Conservation (phyloP, 2,888 invertebrate genomes). For the Cephus pygmeus region DNA sequence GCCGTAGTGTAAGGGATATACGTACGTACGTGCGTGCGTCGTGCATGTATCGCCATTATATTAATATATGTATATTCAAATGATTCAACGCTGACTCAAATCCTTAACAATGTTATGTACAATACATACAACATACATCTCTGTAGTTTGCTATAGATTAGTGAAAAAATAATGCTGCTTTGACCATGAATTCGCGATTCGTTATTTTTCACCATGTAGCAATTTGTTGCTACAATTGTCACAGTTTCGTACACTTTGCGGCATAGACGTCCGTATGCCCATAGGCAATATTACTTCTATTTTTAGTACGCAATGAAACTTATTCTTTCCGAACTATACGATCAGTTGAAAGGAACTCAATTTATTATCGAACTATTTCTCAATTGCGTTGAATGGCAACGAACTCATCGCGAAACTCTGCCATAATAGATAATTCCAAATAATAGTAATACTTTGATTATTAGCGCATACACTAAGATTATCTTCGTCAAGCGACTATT, state of each 20-base stretch:
- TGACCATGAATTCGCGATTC: constrained; percentile 46
- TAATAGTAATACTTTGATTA: constrained; percentile 4
- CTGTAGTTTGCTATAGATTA: constrained; percentile 49
- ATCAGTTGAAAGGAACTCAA: not conserved
- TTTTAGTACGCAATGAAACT: not conserved
- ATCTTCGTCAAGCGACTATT: constrained; percentile 14
- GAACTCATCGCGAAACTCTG: not conserved
- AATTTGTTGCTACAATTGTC: too few relatives aligned
- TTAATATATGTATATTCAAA: constrained; percentile 3
- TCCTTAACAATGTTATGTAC: constrained; percentile 1
- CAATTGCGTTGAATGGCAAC: not conserved
- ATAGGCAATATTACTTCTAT: not conserved
- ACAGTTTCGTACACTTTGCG: not conserved
- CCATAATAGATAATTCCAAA: not conserved
- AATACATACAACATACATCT: constrained; percentile 14
- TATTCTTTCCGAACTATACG: not conserved
- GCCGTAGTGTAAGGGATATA: not conserved
- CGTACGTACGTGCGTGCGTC: too few relatives aligned
- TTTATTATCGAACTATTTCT: not conserved
- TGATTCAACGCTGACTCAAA: not conserved
- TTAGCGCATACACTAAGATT: constrained; percentile 8
- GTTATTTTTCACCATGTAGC: not conserved
- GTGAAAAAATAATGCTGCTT: constrained; percentile 65
- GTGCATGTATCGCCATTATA: not conserved
- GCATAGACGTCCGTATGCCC: not conserved